Percentiles rank a stretch among this genome's conserved stretches.
phyloP scores from a whole-genome alignment of 2,113 vertebrate genomes.

The Pterocles burchelli region DNA sequence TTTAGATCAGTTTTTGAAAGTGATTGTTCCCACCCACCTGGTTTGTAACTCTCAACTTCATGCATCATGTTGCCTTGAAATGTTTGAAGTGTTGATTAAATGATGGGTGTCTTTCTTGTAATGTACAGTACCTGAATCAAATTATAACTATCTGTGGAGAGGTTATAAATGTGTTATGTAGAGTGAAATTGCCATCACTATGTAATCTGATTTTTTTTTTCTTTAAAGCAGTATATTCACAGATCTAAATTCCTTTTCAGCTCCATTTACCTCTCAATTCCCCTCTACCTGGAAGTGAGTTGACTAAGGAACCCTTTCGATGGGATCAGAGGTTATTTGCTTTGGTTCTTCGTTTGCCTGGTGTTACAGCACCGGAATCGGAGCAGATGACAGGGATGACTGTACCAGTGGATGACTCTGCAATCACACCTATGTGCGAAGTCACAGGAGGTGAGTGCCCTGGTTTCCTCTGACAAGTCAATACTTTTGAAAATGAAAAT shows the following conservation, averaged over 20 bases:
- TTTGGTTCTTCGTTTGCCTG: conserved; percentile 88
- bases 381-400: conserved; percentile 80
- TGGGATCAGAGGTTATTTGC: conserved; percentile 95
- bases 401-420: conserved; percentile 89
- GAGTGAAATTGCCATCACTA: background rate
- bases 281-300: conserved; percentile 90
- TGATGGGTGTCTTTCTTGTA: background rate
- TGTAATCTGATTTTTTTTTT: background rate
- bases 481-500: background rate
- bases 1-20: background rate
- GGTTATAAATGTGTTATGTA: background rate
- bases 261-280: conserved; percentile 94
- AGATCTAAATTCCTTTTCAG: conserved; percentile 71
- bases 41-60: background rate
- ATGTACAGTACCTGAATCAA: background rate
- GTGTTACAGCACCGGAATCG: conserved; percentile 82
- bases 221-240: background rate
- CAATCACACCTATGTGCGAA: conserved; percentile 95
- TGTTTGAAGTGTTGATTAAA: background rate
- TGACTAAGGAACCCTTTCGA: conserved; percentile 95
- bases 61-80: background rate
- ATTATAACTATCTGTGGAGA: background rate
- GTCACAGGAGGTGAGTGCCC: conserved; percentile 87
- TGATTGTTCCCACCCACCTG: background rate
- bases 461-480: background rate